These are phyloP conservation scores for Alethe diademata DNA, from an alignment of 2,113 vertebrate species.

Conservation along the genomic window DNA sequence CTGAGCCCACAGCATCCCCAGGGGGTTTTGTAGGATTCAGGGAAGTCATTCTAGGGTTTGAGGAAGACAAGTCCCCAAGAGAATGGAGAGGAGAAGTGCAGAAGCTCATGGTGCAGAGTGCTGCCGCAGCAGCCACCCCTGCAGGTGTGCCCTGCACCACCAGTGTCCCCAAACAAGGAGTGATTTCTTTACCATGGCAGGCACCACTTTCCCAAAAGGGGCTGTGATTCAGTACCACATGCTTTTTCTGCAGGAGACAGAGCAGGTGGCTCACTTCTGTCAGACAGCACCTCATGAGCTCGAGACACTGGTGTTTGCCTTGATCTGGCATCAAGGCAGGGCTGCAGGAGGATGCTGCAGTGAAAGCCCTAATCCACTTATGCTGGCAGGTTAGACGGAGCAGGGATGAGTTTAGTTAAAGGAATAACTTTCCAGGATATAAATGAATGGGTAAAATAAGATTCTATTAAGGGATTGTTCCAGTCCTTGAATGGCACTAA, in stretches of 20 bases:
- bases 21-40: not conserved
- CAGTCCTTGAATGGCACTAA: not conserved
- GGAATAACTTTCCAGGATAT: not conserved
- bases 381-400: not conserved
- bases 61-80: not conserved
- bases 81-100: not conserved
- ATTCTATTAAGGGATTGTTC: not conserved
- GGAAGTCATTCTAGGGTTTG: not conserved
- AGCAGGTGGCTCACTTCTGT: accelerated
- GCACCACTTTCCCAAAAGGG: not conserved
- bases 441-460: not conserved
- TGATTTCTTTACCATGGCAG: not conserved
- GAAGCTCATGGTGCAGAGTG: not conserved
- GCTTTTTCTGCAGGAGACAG: not conserved
- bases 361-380: not conserved
- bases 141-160: not conserved
- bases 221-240: accelerated
- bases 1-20: not conserved
- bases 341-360: not conserved
- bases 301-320: accelerated
- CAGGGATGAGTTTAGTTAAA: not conserved
- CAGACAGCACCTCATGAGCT: not conserved
- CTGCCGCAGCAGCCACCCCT: not conserved
- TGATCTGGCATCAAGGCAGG: not conserved
- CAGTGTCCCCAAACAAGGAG: accelerated